A percentile compares a stretch with the other conserved stretches of the same genome.
phyloP scores from a whole-genome alignment of 2,888 invertebrate genomes.

The Xestia ashworthii region DNA sequence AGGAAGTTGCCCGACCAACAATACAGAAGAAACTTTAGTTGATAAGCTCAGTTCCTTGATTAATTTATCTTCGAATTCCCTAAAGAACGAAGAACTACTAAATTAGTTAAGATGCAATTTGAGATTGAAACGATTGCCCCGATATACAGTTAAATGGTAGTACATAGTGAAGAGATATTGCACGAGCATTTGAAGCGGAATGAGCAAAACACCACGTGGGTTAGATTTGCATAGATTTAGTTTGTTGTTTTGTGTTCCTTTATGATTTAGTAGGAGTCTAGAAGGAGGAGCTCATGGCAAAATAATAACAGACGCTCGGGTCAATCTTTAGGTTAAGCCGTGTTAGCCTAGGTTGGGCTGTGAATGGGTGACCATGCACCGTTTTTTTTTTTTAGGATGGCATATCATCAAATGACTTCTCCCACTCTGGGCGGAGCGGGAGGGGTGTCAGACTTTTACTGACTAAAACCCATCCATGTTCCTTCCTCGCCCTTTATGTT shows the following conservation, averaged over 20 bases:
- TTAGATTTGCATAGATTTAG: not conserved
- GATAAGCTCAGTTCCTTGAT: slow-evolving; percentile 33
- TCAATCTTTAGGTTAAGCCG: no score
- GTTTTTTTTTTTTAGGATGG: no score
- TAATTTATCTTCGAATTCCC: slow-evolving; percentile 35
- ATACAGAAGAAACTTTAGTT: slow-evolving; percentile 6
- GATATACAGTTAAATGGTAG: not conserved
- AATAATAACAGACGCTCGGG: no score
- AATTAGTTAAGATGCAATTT: slow-evolving; percentile 51
- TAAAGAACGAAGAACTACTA: slow-evolving; percentile 24
- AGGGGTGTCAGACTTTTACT: no score
- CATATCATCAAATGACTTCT: no score
- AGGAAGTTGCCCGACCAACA: not conserved
- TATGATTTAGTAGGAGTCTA: not conserved
- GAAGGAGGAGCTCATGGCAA: no score
- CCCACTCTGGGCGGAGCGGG: no score
- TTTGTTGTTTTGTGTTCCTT: not conserved
- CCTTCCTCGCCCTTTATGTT: no score
- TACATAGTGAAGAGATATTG: slow-evolving; percentile 10
- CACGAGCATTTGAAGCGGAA: not conserved
- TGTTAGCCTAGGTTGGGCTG: no score
- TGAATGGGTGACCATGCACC: no score
- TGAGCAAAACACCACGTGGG: not conserved
- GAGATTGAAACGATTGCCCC: slow-evolving; percentile 23
- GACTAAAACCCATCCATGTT: no score